Evolutionary conservation across 2,113 vertebrate genomes (phyloP).

Genomic region (Otus sunia): DNA sequence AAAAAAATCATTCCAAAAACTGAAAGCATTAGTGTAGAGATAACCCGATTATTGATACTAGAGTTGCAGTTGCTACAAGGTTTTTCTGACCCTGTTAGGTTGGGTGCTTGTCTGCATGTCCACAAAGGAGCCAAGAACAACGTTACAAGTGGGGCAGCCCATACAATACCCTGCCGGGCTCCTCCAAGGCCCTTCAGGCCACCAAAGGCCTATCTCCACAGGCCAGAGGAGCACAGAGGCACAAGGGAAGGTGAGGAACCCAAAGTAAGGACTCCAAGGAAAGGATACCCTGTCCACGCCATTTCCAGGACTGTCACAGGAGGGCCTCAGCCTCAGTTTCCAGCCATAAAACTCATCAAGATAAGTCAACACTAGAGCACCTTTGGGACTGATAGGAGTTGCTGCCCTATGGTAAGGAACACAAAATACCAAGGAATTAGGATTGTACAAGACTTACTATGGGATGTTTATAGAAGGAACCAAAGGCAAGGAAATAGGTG

Average conservation of each 20-base stretch:
- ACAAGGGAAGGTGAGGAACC: neutral
- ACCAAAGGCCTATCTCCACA: neutral
- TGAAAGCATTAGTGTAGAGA: neutral
- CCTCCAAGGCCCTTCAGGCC: neutral
- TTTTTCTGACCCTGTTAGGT: neutral
- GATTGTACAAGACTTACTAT: neutral
- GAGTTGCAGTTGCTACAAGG: neutral
- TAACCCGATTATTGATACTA: neutral
- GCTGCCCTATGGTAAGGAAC: neutral
- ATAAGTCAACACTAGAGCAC: neutral
- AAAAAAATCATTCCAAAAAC: neutral
- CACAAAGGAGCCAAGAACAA: neutral
- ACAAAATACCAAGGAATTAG: neutral
- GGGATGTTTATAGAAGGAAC: neutral
- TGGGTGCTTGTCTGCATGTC: neutral
- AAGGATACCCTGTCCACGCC: neutral
- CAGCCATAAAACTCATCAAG: neutral
- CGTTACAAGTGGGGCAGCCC: neutral
- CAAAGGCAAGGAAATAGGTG: neutral
- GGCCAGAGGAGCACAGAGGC: neutral
- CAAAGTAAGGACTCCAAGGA: neutral
- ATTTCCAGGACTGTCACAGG: neutral
- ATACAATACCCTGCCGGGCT: neutral
- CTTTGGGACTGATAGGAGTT: neutral
- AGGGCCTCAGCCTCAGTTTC: neutral